Conservation (phyloP, 2,797 vertebrate genomes). For the Megaceryle alcyon region DNA sequence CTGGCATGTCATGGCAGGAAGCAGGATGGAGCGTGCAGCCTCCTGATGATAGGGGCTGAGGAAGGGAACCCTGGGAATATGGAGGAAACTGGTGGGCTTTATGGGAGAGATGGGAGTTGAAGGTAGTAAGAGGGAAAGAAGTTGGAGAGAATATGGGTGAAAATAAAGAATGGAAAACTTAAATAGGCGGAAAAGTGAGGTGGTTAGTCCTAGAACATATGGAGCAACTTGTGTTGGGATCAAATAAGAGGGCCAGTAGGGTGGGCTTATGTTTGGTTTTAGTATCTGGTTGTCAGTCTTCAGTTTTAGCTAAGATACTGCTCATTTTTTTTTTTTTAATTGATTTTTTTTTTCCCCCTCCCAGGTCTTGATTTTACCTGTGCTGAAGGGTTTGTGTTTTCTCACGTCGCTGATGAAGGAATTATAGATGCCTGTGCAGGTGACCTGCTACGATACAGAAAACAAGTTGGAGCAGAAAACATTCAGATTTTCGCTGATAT, state of each 20-base stretch:
- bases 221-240: neutral
- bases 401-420: conserved; percentile 86
- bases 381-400: conserved; percentile 86
- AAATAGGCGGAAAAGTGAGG: neutral
- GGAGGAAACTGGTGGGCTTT: too few relatives aligned
- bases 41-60: neutral
- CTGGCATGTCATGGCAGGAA: neutral
- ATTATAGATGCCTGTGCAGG: conserved; percentile 88
- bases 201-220: neutral
- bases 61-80: neutral
- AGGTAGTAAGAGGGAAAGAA: neutral
- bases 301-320: neutral
- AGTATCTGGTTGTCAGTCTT: neutral
- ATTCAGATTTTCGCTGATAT: conserved; percentile 90
- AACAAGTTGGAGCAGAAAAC: conserved; percentile 84
- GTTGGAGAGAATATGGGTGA: neutral
- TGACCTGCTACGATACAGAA: conserved; percentile 86
- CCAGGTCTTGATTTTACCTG: conserved; percentile 86
- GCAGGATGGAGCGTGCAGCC: neutral
- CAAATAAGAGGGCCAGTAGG: neutral
- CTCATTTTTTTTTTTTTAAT: neutral
- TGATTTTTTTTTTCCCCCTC: neutral
- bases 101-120: neutral
- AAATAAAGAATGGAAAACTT: neutral
- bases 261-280: neutral